Evolutionary conservation across 2,113 vertebrate species (phyloP), one percentile per base, ranked within the genome.

Genomic region (Chaenocephalus aceratus): DNA sequence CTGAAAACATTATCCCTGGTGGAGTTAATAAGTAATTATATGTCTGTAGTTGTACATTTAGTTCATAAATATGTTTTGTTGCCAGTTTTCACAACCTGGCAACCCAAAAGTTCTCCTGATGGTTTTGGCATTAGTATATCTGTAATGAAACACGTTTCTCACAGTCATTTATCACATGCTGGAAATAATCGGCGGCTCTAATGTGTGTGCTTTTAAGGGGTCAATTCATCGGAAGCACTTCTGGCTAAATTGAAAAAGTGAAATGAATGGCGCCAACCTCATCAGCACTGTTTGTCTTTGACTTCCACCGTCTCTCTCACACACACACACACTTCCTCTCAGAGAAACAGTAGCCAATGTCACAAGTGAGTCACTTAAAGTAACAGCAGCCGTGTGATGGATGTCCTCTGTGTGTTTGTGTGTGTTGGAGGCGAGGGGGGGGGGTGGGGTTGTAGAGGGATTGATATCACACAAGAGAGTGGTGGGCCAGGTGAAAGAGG

Each of bases 281-380:
- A 82, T 81, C 72, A 72, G 72, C 10, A 60, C 64, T 79, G 72
- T 75, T 85, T 88, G 67, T 66, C 71, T 79, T 45, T 51, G 23
- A 49, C 74, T 41, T 46, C 15, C 18, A n/a, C 59, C 45, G 30
- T 23, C 34, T 57, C 34, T 41, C 79, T 2, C 26, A 21, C 21
- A 21, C 21, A 21, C 21, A 65, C 48, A 75, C 59, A 56, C 57
- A 66, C 63, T 61, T 65, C 53, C 45, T 69, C 15, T 48, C 5
- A 68, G 65, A 72, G 61, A 82, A 87, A 78, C 72, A 30, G 80
- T 54, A 62, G 34, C 71, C 68, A 64, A 72, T 78, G 84, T 82
- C 82, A 88, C 71, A 74, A 79, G 69, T 64, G 81, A 77, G 70
- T 85, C 81, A 83, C 71, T 82, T 88, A 73, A 77, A 83, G 75